Conservation (phyloP, 2,888 invertebrate species). For the Petrolisthes manimaculis region DNA sequence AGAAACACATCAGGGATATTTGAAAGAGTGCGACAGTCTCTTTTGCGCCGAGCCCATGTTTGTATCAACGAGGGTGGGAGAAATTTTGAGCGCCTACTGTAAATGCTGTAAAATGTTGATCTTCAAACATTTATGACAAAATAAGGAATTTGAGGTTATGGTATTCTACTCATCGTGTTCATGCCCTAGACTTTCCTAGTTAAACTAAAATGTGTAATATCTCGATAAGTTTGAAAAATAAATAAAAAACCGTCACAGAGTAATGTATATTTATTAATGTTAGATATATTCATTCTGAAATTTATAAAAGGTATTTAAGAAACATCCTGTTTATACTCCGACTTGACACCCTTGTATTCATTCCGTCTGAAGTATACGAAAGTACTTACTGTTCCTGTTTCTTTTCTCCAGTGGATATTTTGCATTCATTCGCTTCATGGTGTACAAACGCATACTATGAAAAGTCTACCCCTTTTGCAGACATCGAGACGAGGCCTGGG, state of each 20-base stretch:
- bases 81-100: background rate
- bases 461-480: too few relatives aligned
- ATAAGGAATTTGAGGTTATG: background rate
- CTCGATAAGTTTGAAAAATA: background rate
- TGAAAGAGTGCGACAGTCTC: background rate
- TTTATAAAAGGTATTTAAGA: background rate
- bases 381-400: too few relatives aligned
- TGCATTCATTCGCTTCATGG: too few relatives aligned
- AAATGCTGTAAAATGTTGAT: background rate
- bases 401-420: too few relatives aligned
- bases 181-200: background rate
- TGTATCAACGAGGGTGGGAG: constrained; percentile 1
- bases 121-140: background rate
- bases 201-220: background rate
- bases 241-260: background rate
- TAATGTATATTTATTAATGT: background rate
- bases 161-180: background rate
- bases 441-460: too few relatives aligned
- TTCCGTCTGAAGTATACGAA: too few relatives aligned
- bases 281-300: constrained; percentile 6
- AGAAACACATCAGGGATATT: constrained; percentile 9
- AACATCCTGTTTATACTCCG: background rate
- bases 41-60: background rate
- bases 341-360: too few relatives aligned
- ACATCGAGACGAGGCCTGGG: too few relatives aligned